These are phyloP conservation scores for Romanogobio albipinnatus DNA, from an alignment of 2,113 vertebrate genomes.

Conservation along the genomic window DNA sequence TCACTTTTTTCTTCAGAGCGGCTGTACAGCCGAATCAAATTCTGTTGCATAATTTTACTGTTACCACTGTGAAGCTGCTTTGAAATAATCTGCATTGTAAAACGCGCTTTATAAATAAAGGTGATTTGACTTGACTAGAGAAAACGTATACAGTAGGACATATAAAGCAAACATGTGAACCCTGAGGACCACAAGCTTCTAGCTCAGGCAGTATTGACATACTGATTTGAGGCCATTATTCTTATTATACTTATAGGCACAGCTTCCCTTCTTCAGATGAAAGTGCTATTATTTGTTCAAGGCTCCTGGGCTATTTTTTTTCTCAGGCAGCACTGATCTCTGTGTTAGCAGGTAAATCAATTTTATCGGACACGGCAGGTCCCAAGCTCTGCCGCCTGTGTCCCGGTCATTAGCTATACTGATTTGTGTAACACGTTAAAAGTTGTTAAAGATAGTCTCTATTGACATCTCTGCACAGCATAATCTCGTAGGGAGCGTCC, in stretches of 20 bases:
- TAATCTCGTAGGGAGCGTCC: constrained; percentile 49
- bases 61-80: too few relatives aligned
- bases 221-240: constrained; percentile 29
- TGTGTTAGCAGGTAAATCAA: constrained; percentile 48
- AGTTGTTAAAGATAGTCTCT: constrained; percentile 56
- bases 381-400: constrained; percentile 36
- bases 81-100: too few relatives aligned
- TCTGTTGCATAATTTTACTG: too few relatives aligned
- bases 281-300: constrained; percentile 41
- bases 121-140: too few relatives aligned
- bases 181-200: neutral
- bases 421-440: constrained; percentile 63
- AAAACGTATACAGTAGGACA: neutral
- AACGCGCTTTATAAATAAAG: too few relatives aligned
- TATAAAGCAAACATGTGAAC: neutral
- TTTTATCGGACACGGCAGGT: constrained; percentile 49
- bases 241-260: constrained; percentile 27
- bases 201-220: constrained; percentile 13
- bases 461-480: constrained; percentile 56
- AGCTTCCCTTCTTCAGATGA: constrained; percentile 30
- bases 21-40: too few relatives aligned
- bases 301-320: constrained; percentile 22
- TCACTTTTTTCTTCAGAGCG: too few relatives aligned
- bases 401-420: constrained; percentile 60
- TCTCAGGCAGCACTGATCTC: constrained; percentile 28